phyloP scores from a whole-genome alignment of 2,797 vertebrate genomes.

The Lacerta bilineata region DNA sequence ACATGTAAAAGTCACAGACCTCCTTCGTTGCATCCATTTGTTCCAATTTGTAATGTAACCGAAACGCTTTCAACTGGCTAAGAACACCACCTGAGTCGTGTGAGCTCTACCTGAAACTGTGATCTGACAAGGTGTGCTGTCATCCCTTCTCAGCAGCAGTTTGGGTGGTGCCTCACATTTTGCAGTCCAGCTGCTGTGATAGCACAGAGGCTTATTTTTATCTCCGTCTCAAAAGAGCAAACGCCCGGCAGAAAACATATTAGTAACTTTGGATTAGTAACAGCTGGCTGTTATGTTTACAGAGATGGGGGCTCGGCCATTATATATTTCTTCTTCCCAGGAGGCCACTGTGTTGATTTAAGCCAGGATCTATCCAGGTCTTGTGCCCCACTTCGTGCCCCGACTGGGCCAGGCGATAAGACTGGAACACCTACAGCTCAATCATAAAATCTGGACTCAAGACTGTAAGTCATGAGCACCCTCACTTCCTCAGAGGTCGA shows the following conservation, averaged over 20 bases:
- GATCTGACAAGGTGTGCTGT: not conserved
- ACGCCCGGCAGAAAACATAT: not conserved
- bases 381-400: no score
- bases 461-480: no score
- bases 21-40: not conserved
- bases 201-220: not conserved
- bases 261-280: not conserved
- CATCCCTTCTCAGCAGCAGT: not conserved
- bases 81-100: not conserved
- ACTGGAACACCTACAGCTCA: no score
- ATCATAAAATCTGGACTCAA: no score
- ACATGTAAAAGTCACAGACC: no score
- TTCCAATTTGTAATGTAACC: not conserved
- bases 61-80: not conserved
- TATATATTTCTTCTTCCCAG: not conserved
- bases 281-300: no score
- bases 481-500: no score
- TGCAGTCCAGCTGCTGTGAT: not conserved
- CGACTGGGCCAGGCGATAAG: no score
- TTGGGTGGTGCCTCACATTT: not conserved
- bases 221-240: not conserved
- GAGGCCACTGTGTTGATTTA: no score
- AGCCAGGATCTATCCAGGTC: no score
- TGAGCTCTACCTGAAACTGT: not conserved
- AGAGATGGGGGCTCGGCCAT: no score